Evolutionary conservation across 1,140 invertebrate species (phyloP).

Genomic region (Saccostrea cuccullata): DNA sequence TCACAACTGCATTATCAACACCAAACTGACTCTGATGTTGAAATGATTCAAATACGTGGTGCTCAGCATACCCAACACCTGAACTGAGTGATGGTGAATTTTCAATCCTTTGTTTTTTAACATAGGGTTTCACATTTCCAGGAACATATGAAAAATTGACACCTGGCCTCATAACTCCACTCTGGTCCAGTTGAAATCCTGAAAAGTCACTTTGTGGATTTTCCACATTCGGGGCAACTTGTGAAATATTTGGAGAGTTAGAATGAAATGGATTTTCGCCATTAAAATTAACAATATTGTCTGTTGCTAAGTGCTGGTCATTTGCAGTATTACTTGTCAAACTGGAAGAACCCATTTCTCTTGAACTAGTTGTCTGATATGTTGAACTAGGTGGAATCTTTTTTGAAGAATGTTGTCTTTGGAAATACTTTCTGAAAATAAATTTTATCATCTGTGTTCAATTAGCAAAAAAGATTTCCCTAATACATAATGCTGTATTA

Average conservation of each 20-base stretch:
- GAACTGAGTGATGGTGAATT: neutral
- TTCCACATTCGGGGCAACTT: neutral
- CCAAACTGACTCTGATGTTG: neutral
- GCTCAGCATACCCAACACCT: neutral
- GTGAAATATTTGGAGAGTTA: neutral
- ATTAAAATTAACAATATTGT: neutral
- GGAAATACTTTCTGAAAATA: conserved; percentile 22
- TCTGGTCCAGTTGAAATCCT: neutral
- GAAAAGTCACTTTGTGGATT: neutral
- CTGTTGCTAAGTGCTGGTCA: neutral
- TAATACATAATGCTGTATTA: neutral
- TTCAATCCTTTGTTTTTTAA: conserved; percentile 20
- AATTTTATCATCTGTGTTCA: neutral
- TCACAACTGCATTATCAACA: neutral
- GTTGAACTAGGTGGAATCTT: neutral
- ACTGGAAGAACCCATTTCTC: neutral
- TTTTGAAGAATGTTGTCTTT: neutral
- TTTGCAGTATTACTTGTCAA: neutral
- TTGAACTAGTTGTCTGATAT: neutral
- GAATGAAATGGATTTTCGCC: neutral
- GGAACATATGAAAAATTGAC: neutral
- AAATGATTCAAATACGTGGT: neutral
- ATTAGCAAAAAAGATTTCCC: neutral
- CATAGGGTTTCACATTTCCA: neutral
- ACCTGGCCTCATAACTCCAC: neutral